Base-by-base conservation (phyloP, 2,113 vertebrate species). In the Sturnus vulgaris region DNA sequence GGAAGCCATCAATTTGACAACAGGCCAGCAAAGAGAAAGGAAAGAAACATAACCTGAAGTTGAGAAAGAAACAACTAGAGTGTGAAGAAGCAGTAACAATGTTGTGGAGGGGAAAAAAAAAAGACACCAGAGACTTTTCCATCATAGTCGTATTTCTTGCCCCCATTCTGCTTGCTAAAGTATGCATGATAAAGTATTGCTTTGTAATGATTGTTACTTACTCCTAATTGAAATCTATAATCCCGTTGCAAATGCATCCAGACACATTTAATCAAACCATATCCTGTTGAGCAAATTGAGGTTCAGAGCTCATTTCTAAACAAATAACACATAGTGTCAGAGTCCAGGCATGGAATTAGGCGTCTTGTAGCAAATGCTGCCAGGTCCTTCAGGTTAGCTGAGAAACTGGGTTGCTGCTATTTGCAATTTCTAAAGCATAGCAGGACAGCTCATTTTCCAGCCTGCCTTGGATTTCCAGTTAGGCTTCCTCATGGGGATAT, bases 141-240 rank as follows among this genome's bases (percentile, higher is more conserved):
- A 39, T 82, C 15, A 22, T 55, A 86, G 59, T 70, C 13, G 68
- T 70, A 31, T 93, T 94, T 89, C 46, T 96, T 96, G 65, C 25
- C 61, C 47, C 69, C 79, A 53, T 92, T 52, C 53, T 92, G 24
- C 13, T 52, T 94, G 84, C 77, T 86, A 79, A 73, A 96, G 88
- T 23, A 82, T 94, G 81, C 70, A 47, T 94, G 72, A 83, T 82
- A 89, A 80, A 76, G 35, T 93, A 86, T 86, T 92, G 42, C 60
- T 33, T 88, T 94, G 64, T 66, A 90, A 53, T 86, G 71, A 71
- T 86, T 90, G 76, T 88, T 76, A 27, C 57, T 81, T 86, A 57
- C 40, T 89, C 24, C 59, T 97, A 93, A 96, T 77, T 95, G 78
- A 97, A 97, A 96, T 95, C 81, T 92, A 24, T 95, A 96, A 94